Evolutionary conservation across 2,888 invertebrate genomes (phyloP), one percentile per base, ranked within the genome.

Genomic region (Minunthozetes semirufus): DNA sequence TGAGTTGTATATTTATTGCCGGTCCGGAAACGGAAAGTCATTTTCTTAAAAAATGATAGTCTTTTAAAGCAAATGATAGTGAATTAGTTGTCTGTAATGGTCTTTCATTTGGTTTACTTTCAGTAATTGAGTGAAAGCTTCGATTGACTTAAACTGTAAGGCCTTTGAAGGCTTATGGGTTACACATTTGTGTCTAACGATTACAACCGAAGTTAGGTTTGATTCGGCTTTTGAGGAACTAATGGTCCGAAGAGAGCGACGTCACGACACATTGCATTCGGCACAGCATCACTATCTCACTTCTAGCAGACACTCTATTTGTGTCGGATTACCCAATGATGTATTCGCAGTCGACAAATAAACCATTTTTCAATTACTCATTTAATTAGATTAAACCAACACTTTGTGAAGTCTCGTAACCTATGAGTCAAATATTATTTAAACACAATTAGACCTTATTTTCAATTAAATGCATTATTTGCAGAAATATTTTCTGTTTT

Each of bases 281-380:
- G 63, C 19, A 33, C 63, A 63, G 15, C n/a, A 63, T 17, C 63
- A 63, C 63, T 63, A 63, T 63, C 63, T 63, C 33, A n/a, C 33
- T 63, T 13, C 38, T 63, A 8, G 63, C 77, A 77, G 77, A 74
- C 71, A 76, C 73, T 74, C 70, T 66, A 73, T 74, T 70, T 46
- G 50, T 72, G 76, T 76, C 77, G 76, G 77, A 77, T 77, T 77
- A 77, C 1, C 13, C 77, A 50, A 75, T 77, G 77, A 77, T 77
- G 76, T 76, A 77, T 77, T 76, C 74, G 75, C 76, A 42, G 73
- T 76, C 48, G 75, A 75, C 48, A 63, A 29, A 63, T 63, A 63
- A 63, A 63, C 63, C 33, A 63, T 63, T 27, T 27, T 63, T 63
- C 27, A 27, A 27, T 27, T 63, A 63, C n/a, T 33, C 42, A 42